These are phyloP conservation scores for Choloepus didactylus DNA, from an alignment of 2,797 vertebrate genomes.

Conservation along the genomic window DNA sequence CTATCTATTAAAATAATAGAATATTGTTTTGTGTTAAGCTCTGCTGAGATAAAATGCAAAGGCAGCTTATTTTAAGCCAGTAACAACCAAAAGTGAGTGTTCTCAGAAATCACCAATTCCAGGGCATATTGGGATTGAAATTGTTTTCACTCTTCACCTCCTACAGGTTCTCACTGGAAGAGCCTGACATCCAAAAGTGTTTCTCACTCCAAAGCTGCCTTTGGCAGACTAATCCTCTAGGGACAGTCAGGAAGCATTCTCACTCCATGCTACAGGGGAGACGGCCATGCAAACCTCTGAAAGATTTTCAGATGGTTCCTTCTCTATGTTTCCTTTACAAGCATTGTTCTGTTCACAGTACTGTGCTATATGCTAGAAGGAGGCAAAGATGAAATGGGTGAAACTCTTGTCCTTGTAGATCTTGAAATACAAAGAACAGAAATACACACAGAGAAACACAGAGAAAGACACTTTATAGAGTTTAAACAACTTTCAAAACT, in stretches of 20 bases:
- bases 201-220: neutral
- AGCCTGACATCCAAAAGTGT: neutral
- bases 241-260: fast-evolving
- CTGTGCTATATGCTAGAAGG: fast-evolving
- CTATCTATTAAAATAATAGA: neutral
- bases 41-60: neutral
- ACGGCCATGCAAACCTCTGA: fast-evolving
- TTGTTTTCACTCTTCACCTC: too few relatives aligned
- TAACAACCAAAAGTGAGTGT: neutral
- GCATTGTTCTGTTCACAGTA: fast-evolving
- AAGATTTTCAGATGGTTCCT: fast-evolving
- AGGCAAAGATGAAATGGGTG: fast-evolving
- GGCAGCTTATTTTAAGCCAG: neutral
- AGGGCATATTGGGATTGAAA: neutral
- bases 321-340: neutral
- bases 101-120: neutral
- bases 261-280: too few relatives aligned
- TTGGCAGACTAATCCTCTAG: fast-evolving
- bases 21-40: neutral
- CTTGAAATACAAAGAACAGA: neutral
- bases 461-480: neutral
- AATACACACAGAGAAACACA: neutral
- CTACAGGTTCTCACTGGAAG: neutral
- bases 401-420: fast-evolving
- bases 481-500: too few relatives aligned